These are phyloP conservation scores for Drosophila aldrichi DNA, from an alignment of 2,888 invertebrate species.

Conservation along the genomic window DNA sequence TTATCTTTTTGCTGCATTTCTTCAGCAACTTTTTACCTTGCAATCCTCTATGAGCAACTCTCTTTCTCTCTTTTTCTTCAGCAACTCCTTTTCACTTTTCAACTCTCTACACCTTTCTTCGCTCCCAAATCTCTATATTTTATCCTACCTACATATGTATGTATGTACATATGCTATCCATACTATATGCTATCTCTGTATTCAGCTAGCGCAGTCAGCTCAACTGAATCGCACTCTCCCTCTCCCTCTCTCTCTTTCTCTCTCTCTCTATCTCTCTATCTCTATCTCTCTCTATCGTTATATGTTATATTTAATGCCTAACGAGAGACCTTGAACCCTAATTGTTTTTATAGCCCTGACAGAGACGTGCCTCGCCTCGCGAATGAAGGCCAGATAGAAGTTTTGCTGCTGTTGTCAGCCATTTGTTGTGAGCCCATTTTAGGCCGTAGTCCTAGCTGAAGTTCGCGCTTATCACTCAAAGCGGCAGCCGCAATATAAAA, in stretches of 20 bases:
- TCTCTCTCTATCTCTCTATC: too few relatives aligned
- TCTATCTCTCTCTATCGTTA: constrained; percentile 3
- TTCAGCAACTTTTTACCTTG: too few relatives aligned
- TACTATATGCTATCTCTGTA: background rate
- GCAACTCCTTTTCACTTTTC: too few relatives aligned
- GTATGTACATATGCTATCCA: background rate
- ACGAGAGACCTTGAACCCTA: constrained; percentile 45
- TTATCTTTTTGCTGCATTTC: too few relatives aligned
- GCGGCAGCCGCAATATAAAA: constrained; percentile 55
- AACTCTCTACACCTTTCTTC: too few relatives aligned
- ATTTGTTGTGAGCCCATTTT: constrained; percentile 29
- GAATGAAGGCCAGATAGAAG: background rate
- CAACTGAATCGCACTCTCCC: background rate
- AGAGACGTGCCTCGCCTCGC: constrained; percentile 37
- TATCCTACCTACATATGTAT: too few relatives aligned
- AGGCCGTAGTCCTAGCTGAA: constrained; percentile 17
- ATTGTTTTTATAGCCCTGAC: constrained; percentile 52
- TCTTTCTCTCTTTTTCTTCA: too few relatives aligned
- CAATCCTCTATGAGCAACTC: too few relatives aligned
- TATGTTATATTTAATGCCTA: constrained; percentile 33
- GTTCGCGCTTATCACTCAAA: constrained; percentile 56
- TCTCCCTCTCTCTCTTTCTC: too few relatives aligned
- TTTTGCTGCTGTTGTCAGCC: constrained; percentile 11
- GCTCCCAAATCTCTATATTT: too few relatives aligned
- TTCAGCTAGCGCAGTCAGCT: background rate